Percentiles rank a stretch among this genome's conserved stretches.
phyloP scores from a whole-genome alignment of 2,888 invertebrate genomes.

The Idaea biselata region DNA sequence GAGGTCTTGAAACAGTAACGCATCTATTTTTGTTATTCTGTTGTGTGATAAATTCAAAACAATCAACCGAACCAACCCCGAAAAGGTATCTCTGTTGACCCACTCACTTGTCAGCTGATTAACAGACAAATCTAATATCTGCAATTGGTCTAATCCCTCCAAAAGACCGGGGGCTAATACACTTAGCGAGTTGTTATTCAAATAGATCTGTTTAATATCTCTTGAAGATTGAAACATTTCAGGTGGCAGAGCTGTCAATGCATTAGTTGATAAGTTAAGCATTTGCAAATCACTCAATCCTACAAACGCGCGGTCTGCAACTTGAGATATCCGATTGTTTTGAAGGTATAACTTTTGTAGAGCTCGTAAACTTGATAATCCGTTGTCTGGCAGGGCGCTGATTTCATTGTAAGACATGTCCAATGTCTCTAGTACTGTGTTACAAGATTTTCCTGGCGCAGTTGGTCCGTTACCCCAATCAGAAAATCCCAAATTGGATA shows the following conservation, averaged over 20 bases:
- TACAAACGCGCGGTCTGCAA: constrained; percentile 87
- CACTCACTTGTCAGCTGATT: constrained; percentile 89
- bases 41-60: constrained; percentile 88
- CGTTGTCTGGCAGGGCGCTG: constrained; percentile 84
- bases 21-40: constrained; percentile 85
- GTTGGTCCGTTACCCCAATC: constrained; percentile 86
- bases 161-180: constrained; percentile 88
- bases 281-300: constrained; percentile 85
- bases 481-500: constrained; percentile 87
- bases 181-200: constrained; percentile 88
- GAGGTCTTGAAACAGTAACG: constrained; percentile 86
- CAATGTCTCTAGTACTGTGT: constrained; percentile 84
- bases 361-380: constrained; percentile 85
- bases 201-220: constrained; percentile 85
- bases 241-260: constrained; percentile 87
- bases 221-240: constrained; percentile 88
- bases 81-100: constrained; percentile 89
- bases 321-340: constrained; percentile 87
- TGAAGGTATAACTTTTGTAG: constrained; percentile 86
- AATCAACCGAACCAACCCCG: constrained; percentile 86
- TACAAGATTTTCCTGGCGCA: constrained; percentile 85
- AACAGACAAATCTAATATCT: constrained; percentile 86
- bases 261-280: constrained; percentile 90
- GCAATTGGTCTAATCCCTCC: constrained; percentile 86
- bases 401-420: constrained; percentile 89